These are phyloP conservation scores for Dinothrombium tinctorium DNA, from an alignment of 1,140 invertebrate species.

Conservation along the genomic window DNA sequence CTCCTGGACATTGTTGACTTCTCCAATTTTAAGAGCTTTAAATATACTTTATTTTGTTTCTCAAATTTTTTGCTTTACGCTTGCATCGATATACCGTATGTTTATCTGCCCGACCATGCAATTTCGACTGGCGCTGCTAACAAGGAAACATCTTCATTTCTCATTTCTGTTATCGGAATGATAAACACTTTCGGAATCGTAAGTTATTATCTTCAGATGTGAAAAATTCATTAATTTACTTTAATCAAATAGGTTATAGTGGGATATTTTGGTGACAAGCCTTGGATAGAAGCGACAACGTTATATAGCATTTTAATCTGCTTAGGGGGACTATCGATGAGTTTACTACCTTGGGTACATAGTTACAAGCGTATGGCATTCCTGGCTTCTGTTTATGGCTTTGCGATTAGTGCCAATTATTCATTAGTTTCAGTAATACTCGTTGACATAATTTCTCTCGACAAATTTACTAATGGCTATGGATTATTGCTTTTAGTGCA, in stretches of 20 bases:
- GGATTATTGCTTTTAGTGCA: slow-evolving; percentile 63
- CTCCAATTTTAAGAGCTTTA: slow-evolving; percentile 43
- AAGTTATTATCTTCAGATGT: slow-evolving; percentile 51
- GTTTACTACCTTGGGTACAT: slow-evolving; percentile 40
- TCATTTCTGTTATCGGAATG: slow-evolving; percentile 64
- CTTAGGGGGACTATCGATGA: slow-evolving; percentile 41
- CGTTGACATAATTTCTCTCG: slow-evolving; percentile 55
- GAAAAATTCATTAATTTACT: neutral
- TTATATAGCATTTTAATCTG: slow-evolving; percentile 55
- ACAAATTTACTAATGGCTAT: slow-evolving; percentile 69
- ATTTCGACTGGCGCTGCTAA: slow-evolving; percentile 37
- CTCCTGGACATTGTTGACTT: slow-evolving; percentile 49
- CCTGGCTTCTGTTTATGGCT: slow-evolving; percentile 35
- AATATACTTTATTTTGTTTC: slow-evolving; percentile 50
- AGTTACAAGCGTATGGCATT: slow-evolving; percentile 33
- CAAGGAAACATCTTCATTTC: slow-evolving; percentile 42
- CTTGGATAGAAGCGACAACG: slow-evolving; percentile 41
- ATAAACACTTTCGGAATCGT: slow-evolving; percentile 64
- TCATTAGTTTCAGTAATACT: slow-evolving; percentile 60
- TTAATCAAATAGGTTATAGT: slow-evolving; percentile 37
- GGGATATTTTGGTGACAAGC: slow-evolving; percentile 59
- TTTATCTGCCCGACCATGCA: slow-evolving; percentile 53
- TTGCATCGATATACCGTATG: slow-evolving; percentile 63
- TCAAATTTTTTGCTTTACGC: slow-evolving; percentile 64
- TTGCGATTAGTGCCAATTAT: slow-evolving; percentile 65